A percentile compares a stretch with the other conserved stretches of the same genome.
Conservation (phyloP, 2,888 invertebrate species). For the Plemyria rubiginata region DNA sequence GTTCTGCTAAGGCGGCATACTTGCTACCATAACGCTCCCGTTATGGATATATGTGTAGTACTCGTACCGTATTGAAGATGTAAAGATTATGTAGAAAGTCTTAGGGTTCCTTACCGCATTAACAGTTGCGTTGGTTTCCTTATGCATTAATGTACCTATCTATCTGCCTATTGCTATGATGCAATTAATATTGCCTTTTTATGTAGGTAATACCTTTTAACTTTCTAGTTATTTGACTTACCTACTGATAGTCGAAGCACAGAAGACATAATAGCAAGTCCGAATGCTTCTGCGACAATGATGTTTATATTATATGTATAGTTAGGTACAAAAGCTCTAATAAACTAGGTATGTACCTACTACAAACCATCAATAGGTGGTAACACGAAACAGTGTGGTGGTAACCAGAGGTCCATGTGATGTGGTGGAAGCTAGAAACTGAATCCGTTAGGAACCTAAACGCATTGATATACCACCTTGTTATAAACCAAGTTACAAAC, state of each 20-base stretch:
- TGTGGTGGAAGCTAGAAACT: background rate
- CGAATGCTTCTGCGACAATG: too few relatives aligned
- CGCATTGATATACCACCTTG: background rate
- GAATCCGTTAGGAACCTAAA: background rate
- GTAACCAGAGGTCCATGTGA: too few relatives aligned
- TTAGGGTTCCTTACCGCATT: constrained; percentile 4
- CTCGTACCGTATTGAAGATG: constrained; percentile 20
- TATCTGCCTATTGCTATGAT: background rate
- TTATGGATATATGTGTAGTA: constrained; percentile 28
- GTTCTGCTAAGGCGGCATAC: background rate
- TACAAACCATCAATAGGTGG: too few relatives aligned
- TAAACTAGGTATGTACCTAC: too few relatives aligned
- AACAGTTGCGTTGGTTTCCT: background rate
- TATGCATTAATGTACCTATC: background rate
- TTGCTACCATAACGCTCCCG: constrained; percentile 17
- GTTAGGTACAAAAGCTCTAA: too few relatives aligned
- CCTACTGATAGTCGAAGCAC: too few relatives aligned
- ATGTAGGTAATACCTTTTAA: too few relatives aligned
- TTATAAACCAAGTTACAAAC: background rate
- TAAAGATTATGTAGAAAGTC: constrained; percentile 26
- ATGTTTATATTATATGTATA: too few relatives aligned
- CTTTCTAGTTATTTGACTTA: too few relatives aligned
- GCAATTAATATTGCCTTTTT: too few relatives aligned
- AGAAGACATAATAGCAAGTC: too few relatives aligned
- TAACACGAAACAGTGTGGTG: too few relatives aligned